Evolutionary conservation across 2,797 vertebrate species (phyloP), one percentile per base, ranked within the genome.

Genomic region (Sebastes hopkinsi): DNA sequence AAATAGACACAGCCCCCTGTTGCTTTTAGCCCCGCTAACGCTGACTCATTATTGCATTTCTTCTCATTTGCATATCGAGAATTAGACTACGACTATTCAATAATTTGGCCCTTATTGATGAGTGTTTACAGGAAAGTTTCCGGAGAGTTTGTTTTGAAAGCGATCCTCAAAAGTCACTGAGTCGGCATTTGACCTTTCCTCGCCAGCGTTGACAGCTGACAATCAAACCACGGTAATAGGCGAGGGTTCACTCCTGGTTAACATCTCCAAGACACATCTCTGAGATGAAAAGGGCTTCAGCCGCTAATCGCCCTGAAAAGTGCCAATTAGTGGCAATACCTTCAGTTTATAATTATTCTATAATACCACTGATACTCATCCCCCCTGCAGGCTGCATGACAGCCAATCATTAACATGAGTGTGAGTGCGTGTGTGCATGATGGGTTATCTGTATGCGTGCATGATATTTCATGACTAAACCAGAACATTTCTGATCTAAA

Each of bases 261-360:
- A 65, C 68, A 72, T 82, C 86, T 83, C 72, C 13, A 16, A 71
- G 77, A 88, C 86, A 81, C 83, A 68, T 77, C 72, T 23, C 75
- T 18, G 83, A 89, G 87, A 91, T 92, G 79, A 91, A 58, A 90
- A 90, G 85, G 82, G 79, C 83, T 77, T 76, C 72, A 81, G 83
- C 87, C 22, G 68, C 79, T 75, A 80, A 75, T 70, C 6, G 3
- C 64, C 71, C 80, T 22, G 78, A 85, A 64, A 60, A 82, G 65
- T 60, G 82, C 87, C 92, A 94, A 93, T 93, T 93, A 94, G 86
- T 52, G 76, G 46, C 55, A 69, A 86, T 82, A 72, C 69, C 82
- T 79, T 83, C 59, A 69, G 67, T 67, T 67, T 59, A 38, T 86
- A 83, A 88, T 91, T 80, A 87, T 89, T 90, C 81, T 76, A 81